A percentile compares a stretch with the other conserved stretches of the same genome.
Conservation (phyloP, 2,113 vertebrate genomes). For the Aegotheles bennettii region DNA sequence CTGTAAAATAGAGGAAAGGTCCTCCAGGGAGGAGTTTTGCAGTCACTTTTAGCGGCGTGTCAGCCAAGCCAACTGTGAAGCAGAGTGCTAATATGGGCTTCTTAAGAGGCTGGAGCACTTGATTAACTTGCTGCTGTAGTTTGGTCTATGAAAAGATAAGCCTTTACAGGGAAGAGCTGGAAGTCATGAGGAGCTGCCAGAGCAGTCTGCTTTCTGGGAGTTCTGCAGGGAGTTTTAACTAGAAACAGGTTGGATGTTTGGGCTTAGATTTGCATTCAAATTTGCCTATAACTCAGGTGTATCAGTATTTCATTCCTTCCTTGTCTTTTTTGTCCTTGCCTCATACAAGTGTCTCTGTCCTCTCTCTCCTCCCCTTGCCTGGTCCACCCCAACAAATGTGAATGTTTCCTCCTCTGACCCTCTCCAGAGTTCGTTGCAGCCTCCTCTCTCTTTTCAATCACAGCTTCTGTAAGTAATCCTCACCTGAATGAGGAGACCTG, state of each 20-base stretch:
- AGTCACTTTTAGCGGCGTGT: not conserved
- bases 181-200: not conserved
- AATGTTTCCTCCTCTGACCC: not conserved
- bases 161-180: not conserved
- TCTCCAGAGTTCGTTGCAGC: not conserved
- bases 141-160: not conserved
- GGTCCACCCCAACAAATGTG: not conserved
- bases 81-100: conserved; percentile 1
- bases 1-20: not conserved
- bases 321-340: not conserved
- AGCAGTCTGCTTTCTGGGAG: not conserved
- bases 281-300: not conserved
- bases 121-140: not conserved
- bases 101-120: not conserved
- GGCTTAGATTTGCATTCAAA: not conserved
- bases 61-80: conserved; percentile 18
- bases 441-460: not conserved
- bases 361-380: not conserved
- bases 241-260: not conserved
- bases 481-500: conserved; percentile 94
- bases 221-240: not conserved
- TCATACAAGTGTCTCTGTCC: not conserved
- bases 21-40: conserved; percentile 6
- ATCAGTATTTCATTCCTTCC: not conserved
- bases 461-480: not conserved